Evolutionary conservation across 2,888 invertebrate genomes (phyloP).

Genomic region (Cerastis rubricosa): DNA sequence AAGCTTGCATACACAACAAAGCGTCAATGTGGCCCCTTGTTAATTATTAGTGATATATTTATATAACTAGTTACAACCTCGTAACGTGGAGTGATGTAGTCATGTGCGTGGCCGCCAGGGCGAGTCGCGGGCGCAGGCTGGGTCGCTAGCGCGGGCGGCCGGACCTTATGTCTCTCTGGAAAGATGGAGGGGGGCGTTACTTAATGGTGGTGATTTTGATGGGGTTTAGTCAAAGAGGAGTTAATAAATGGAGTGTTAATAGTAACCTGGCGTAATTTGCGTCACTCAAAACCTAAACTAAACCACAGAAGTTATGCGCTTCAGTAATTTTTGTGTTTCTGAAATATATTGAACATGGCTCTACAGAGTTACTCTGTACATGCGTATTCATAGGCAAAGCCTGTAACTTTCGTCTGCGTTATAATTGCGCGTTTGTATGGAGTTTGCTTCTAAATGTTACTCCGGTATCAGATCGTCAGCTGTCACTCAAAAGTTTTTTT

Average conservation of each 20-base stretch:
- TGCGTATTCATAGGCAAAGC: background rate
- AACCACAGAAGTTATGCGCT: background rate
- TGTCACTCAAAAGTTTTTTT: background rate
- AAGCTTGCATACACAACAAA: constrained; percentile 37
- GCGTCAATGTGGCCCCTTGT: constrained; percentile 54
- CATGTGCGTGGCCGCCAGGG: constrained; percentile 31
- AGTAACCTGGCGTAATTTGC: constrained; percentile 9
- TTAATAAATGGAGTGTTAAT: constrained; percentile 45
- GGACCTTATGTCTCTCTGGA: constrained; percentile 73
- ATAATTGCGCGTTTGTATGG: background rate
- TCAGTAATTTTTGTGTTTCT: background rate
- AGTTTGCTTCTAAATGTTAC: background rate
- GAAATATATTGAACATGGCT: background rate
- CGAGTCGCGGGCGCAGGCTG: constrained; percentile 34
- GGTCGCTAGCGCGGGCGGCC: constrained; percentile 41
- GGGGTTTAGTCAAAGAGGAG: constrained; percentile 1
- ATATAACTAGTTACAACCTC: constrained; percentile 57
- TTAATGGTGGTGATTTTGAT: background rate
- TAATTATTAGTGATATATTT: constrained; percentile 59
- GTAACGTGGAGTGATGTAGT: constrained; percentile 50
- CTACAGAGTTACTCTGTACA: background rate
- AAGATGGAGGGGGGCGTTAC: constrained; percentile 32
- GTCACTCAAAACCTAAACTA: background rate
- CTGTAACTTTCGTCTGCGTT: background rate
- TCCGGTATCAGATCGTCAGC: background rate